Base-by-base conservation (phyloP, 2,888 invertebrate species). In the Caenorhabditis drosophilae region DNA sequence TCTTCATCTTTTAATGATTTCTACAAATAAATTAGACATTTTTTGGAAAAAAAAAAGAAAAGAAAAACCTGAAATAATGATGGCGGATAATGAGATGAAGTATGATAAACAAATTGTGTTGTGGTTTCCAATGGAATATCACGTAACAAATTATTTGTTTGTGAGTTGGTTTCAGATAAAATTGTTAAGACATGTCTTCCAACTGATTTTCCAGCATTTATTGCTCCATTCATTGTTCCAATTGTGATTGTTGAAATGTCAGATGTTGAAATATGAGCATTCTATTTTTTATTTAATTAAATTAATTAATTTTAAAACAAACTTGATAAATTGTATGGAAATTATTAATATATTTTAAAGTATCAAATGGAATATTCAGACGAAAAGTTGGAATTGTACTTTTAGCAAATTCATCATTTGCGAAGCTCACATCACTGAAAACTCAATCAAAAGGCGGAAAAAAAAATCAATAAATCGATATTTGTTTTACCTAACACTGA, bases 201-300 rank as follows among this genome's bases (percentile, higher is more conserved):
- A 4, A 69, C 76, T 4, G 44, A 15, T 12, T 71, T 27, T 9
- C 73, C 77, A 1, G 70, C 45, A 22, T 67, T 40, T 11, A 77
- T 61, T 4, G 77, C 77, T 47, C 77, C 77, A 44, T 77, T 77
- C 76, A 76, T 77, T 44, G 72, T 70, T 7, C 77, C 77, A 20
- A 70, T 55, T 20, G 73, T 68, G 4, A 26, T 50, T 2, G 60
- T 62, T 1, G 70, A 60, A 15, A 75, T 47, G 50, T 77, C 77
- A 22, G 77, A 68, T 0, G 75, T 70, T 9, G 77, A 74, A 35
- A 77, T 73, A 49, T 68, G 62, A 15, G 73, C 51, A 46, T 66
- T 63, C 44, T 70, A 48, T 25, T 7, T 12, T 9, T 3, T 3
- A 34, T 22, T 15, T 34, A 11, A 16, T 18, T 12, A 47, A 35